Base-by-base conservation (phyloP, 2,113 vertebrate genomes). In the Dermatemys mawii region DNA sequence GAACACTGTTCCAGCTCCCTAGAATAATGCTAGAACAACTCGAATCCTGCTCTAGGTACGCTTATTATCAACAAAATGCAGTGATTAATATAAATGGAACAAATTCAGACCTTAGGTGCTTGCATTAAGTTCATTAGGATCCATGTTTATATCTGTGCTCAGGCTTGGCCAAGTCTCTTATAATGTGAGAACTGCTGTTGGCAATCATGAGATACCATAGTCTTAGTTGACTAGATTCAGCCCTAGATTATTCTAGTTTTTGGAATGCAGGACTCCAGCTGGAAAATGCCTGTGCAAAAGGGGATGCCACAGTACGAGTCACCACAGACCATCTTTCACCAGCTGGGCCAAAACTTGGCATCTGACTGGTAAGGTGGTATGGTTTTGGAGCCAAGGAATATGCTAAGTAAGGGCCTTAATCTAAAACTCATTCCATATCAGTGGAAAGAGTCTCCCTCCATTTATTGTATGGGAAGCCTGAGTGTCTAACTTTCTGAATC, bases 201-300 rank as follows among this genome's bases (percentile, higher is more conserved):
- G 76, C 24, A 3, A 17, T 2, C 81, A 81, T 38, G 78, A 86
- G 13, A 85, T 10, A 35, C 1, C 54, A 89, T 83, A 60, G 26
- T 26, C 29, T 90, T 48, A 11, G 57, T 70, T n/a, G 19, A 41
- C 38, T 41, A 70, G 67, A 9, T 70, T 83, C 81, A 90, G 78
- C 2, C 2, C 44, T 80, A 0, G 0, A 60, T 57, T 70, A 70
- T 70, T 16, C 38, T 70, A 35, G 73, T 73, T 0, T 87, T 4
- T 5, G 2, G 22, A 38, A 54, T 4, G 29, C 0, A 24, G 32
- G 17, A n/a, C n/a, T 73, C 51, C 63, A 70, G 32, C 32, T 70
- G n/a, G 35, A 53, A 70, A 92, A 60, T 51, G 32, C 9, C 81
- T 49, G 24, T 16, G 35, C 41, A 88, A 44, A 35, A 35, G 57